These are phyloP conservation scores for Rhamnusium bicolor DNA, from an alignment of 2,888 invertebrate genomes.

Conservation along the genomic window DNA sequence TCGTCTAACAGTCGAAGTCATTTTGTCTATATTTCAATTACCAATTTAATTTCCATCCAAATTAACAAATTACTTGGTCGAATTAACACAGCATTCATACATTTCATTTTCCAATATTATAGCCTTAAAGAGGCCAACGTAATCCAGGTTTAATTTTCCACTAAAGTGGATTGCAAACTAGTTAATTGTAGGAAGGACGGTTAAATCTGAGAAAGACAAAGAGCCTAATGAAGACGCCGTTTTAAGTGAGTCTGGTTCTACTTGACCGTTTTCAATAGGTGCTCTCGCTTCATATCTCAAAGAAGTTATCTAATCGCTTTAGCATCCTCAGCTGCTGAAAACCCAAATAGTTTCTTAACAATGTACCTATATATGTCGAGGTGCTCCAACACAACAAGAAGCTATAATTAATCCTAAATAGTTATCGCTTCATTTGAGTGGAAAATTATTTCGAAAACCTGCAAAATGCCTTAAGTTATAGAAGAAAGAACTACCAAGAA, in stretches of 20 bases:
- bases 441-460: too few species aligned
- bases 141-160: slow-evolving; percentile 33
- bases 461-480: too few species aligned
- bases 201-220: slow-evolving; percentile 28
- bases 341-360: slow-evolving; percentile 14
- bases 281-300: slow-evolving; percentile 56
- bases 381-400: neutral
- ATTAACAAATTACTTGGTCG: slow-evolving; percentile 15
- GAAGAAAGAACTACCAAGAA: too few species aligned
- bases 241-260: slow-evolving; percentile 31
- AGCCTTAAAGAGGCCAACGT: neutral
- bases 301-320: slow-evolving; percentile 57
- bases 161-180: slow-evolving; percentile 26
- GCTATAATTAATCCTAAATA: neutral
- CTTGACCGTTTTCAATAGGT: slow-evolving; percentile 55
- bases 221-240: slow-evolving; percentile 43
- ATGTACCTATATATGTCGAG: neutral
- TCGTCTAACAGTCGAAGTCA: neutral
- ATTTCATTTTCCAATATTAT: neutral
- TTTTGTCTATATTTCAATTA: slow-evolving; percentile 3
- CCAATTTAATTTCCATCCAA: neutral
- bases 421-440: too few species aligned
- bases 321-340: slow-evolving; percentile 12
- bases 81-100: neutral
- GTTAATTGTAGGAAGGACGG: slow-evolving; percentile 35